Evolutionary conservation across 2,888 invertebrate species (phyloP).

Genomic region (Ganaspis brasiliensis): DNA sequence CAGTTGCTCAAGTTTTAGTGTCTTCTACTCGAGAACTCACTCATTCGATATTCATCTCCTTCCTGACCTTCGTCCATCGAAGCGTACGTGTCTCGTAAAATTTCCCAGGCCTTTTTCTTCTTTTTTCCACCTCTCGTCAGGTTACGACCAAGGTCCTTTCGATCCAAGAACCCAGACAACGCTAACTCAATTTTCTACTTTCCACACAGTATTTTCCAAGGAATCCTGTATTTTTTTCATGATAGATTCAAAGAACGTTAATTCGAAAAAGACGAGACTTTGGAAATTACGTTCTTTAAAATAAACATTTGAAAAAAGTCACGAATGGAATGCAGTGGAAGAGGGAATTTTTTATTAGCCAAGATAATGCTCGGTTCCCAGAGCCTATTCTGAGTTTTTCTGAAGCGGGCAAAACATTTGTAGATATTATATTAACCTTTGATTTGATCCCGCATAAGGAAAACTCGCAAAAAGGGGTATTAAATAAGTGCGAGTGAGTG

Average conservation of each 20-base stretch:
- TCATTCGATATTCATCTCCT: constrained; percentile 37
- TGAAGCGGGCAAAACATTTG: too few species aligned
- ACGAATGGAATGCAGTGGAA: not conserved
- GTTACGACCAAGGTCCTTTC: constrained; percentile 17
- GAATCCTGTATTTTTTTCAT: not conserved
- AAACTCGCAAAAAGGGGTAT: too few species aligned
- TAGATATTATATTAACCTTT: too few species aligned
- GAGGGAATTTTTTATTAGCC: too few species aligned
- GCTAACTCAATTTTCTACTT: constrained; percentile 48
- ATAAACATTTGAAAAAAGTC: too few species aligned
- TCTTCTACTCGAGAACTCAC: constrained; percentile 32
- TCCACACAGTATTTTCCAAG: not conserved
- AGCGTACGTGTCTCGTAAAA: constrained; percentile 28
- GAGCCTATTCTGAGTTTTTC: too few species aligned
- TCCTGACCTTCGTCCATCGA: constrained; percentile 38
- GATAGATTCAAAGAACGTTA: not conserved
- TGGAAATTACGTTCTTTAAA: too few species aligned
- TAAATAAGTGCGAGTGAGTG: too few species aligned
- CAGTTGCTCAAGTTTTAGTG: constrained; percentile 28
- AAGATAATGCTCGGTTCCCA: too few species aligned
- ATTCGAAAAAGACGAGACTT: too few species aligned
- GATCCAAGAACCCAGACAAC: constrained; percentile 24
- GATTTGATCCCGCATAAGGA: too few species aligned
- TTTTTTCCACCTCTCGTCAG: constrained; percentile 7
- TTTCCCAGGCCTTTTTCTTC: not conserved